A percentile compares a stretch with the other conserved stretches of the same genome.
phyloP scores from a whole-genome alignment of 2,888 invertebrate genomes.

The Leptinotarsa haldemani region DNA sequence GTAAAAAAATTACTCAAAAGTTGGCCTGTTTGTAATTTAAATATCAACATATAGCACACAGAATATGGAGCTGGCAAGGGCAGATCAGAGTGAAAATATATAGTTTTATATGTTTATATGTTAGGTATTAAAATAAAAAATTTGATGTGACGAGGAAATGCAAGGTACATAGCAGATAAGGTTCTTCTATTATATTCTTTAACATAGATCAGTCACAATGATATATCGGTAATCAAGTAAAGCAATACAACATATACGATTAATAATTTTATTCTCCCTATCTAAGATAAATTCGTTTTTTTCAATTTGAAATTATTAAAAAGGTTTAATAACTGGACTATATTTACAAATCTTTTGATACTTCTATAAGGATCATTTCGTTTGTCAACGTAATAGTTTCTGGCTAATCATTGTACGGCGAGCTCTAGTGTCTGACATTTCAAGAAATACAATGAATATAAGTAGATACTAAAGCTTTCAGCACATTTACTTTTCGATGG shows the following conservation, averaged over 20 bases:
- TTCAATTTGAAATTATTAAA: conserved; percentile 67
- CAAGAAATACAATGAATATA: conserved; percentile 39
- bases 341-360: conserved; percentile 65
- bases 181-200: conserved; percentile 51
- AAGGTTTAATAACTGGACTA: conserved; percentile 67
- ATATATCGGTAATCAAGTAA: conserved; percentile 61
- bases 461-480: conserved; percentile 16
- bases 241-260: conserved; percentile 67
- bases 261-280: conserved; percentile 63
- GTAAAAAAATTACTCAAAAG: conserved; percentile 32
- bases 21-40: conserved; percentile 27
- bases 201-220: conserved; percentile 66
- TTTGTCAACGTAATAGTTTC: conserved; percentile 38
- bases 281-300: conserved; percentile 68
- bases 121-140: conserved; percentile 50
- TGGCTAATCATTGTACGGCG: conserved; percentile 45
- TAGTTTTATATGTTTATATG: conserved; percentile 44
- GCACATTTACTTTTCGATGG: conserved; percentile 7
- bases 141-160: conserved; percentile 51
- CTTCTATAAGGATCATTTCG: conserved; percentile 50
- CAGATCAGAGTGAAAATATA: conserved; percentile 56
- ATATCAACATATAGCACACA: conserved; percentile 53
- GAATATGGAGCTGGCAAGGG: conserved; percentile 54
- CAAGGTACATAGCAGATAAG: conserved; percentile 66
- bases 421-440: conserved; percentile 47